Base-by-base conservation (phyloP, 2,797 vertebrate species). In the Sebastes itinus region DNA sequence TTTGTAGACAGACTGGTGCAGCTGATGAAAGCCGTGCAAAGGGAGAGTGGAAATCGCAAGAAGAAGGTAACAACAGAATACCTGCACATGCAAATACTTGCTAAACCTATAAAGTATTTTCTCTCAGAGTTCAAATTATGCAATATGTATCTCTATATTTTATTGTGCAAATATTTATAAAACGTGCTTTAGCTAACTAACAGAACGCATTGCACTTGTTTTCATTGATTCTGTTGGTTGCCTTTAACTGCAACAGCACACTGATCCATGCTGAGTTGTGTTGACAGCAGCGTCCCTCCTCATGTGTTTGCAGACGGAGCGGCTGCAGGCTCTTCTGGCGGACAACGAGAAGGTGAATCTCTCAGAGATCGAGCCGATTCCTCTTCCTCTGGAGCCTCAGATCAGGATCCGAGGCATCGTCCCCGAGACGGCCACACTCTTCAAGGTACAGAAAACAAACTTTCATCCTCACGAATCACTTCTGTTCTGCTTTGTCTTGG, bases 291-390 rank as follows among this genome's bases (percentile, higher is more conserved):
- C n/a, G 1, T 75, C 16, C 27, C 25, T 20, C 30, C n/a, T 20
- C 28, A 75, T 61, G 35, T 75, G 61, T 64, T 0, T 54, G 61
- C 89, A 99, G 98, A 99, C 98, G 23, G 98, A 99, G 91, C 94
- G 98, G 33, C 95, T 99, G 71, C 98, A 99, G 90, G 95, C 97
- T 7, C 94, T 99, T 81, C 93, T 99, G 90, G 98, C 97, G 20
- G 98, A 99, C 94, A 99, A 98, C 10, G 98, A 99, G 89, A 99
- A 99, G 91, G 98, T 99, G 93, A 99, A 98, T 77, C 96, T 99
- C 20, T 97, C 97, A 0, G 98, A 99, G 75, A 97, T 99, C 27
- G 98, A 99, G 86, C 96, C 97, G 7, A 99, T 99, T 71, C 98
- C 98, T 18, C 96, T 99, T 58, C 98, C 98, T 16, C 94, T 99